phyloP scores from a whole-genome alignment of 2,888 invertebrate genomes.

The Dynastes maya region DNA sequence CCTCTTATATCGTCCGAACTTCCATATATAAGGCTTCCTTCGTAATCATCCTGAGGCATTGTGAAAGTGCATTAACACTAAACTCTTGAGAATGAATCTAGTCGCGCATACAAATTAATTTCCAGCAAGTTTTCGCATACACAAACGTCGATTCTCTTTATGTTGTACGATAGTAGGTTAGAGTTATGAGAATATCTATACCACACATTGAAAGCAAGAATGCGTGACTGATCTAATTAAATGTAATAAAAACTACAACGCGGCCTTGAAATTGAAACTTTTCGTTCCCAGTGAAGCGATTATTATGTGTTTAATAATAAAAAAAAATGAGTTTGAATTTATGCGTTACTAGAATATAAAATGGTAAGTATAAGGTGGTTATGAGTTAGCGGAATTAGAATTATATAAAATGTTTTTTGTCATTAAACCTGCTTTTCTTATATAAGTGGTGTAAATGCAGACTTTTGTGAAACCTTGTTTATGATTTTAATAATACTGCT shows the following conservation, averaged over 20 bases:
- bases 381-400: no score
- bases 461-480: no score
- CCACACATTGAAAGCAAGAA: slow-evolving; percentile 17
- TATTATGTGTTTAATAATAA: not conserved
- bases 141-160: not conserved
- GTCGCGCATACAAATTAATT: slow-evolving; percentile 10
- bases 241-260: not conserved
- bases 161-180: not conserved
- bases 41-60: not conserved
- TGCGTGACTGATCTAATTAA: slow-evolving; percentile 24
- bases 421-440: no score
- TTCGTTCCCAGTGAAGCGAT: slow-evolving; percentile 5
- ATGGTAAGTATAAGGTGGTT: no score
- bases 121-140: not conserved
- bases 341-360: no score
- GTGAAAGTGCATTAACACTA: slow-evolving; percentile 1
- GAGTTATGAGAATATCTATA: not conserved
- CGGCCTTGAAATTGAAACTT: slow-evolving; percentile 22
- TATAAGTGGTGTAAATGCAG: no score
- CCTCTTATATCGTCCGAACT: no score
- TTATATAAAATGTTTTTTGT: no score
- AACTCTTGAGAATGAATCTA: slow-evolving; percentile 11
- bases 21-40: not conserved
- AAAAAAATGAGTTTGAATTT: not conserved
- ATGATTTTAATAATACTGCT: no score